Evolutionary conservation across 1,140 invertebrate species (phyloP).

Genomic region (Apis cerana): DNA sequence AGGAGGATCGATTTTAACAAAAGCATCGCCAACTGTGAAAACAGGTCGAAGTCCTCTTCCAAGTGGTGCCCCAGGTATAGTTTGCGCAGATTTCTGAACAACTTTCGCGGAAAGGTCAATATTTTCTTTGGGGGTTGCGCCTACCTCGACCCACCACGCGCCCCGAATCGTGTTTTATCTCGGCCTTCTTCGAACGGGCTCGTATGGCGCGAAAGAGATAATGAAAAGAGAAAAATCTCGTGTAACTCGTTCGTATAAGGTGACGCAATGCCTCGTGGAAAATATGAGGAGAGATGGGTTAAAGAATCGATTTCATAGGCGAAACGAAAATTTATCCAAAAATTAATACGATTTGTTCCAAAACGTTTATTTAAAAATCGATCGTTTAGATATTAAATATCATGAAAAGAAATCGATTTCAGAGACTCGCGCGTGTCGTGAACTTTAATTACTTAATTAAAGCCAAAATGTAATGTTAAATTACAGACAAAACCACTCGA

Average conservation of each 20-base stretch:
- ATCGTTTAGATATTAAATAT: too few species aligned
- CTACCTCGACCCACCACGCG: conserved; percentile 50
- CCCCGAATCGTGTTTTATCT: conserved; percentile 63
- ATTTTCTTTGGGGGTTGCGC: conserved; percentile 60
- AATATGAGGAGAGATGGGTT: background rate
- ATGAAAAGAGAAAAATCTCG: conserved; percentile 58
- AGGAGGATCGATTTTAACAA: conserved; percentile 15
- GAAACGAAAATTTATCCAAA: background rate
- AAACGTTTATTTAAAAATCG: too few species aligned
- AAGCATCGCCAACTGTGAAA: conserved; percentile 46
- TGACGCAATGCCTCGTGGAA: background rate
- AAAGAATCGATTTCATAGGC: background rate
- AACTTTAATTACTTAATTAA: too few species aligned
- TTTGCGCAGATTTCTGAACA: conserved; percentile 59
- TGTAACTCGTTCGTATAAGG: background rate
- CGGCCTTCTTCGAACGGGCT: conserved; percentile 38
- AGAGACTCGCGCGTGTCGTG: too few species aligned
- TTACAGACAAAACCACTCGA: too few species aligned
- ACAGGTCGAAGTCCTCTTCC: conserved; percentile 44
- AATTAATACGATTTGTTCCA: too few species aligned
- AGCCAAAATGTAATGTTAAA: too few species aligned
- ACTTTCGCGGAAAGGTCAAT: conserved; percentile 61
- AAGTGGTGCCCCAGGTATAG: conserved; percentile 49
- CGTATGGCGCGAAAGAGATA: conserved; percentile 57
- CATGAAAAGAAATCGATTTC: too few species aligned